Evolutionary conservation across 2,113 vertebrate genomes (phyloP), one percentile per base, ranked within the genome.

Genomic region (Zapus hudsonius): DNA sequence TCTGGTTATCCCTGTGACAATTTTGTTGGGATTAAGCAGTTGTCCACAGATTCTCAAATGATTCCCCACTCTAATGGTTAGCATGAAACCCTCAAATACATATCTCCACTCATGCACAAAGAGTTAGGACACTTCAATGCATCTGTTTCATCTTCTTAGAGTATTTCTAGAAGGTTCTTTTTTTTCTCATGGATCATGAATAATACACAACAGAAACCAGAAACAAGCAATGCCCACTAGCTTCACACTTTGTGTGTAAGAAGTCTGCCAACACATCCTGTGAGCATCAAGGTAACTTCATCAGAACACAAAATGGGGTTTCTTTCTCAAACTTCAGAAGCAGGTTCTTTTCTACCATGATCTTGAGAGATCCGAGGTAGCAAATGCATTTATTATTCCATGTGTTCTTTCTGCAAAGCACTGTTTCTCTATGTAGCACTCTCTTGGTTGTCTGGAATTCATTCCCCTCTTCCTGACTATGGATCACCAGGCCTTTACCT

Each of bases 241-340:
- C n/a, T n/a, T n/a, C n/a, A n/a, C n/a, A n/a, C n/a, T n/a, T n/a
- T 27, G 1, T n/a, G 6, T 40, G 42, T 17, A 8, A 59, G 20
- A 64, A 70, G 16, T 29, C 27, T 20, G 23, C 31, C 44, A 87
- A 63, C 3, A 15, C 10, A 89, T 63, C 40, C 40, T 73, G 5
- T 0, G 3, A 84, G 25, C 52, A 61, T 64, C 57, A 1, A 66
- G 72, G 19, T n/a, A 91, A 78, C 0, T 38, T 84, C 27, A 16
- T 25, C 16, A 87, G 69, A 78, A 29, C 38, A 72, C 52, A 57
- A 33, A 27, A 40, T 70, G 74, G 31, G 13, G 52, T 74, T 57
- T 82, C 72, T 82, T 67, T 75, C 57, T 88, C 87, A 90, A 42
- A 72, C 6, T 38, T 82, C 79, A 84, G 61, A 84, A 72, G 19